Evolutionary conservation across 2,113 vertebrate genomes (phyloP).

Genomic region (Myotis yumanensis): DNA sequence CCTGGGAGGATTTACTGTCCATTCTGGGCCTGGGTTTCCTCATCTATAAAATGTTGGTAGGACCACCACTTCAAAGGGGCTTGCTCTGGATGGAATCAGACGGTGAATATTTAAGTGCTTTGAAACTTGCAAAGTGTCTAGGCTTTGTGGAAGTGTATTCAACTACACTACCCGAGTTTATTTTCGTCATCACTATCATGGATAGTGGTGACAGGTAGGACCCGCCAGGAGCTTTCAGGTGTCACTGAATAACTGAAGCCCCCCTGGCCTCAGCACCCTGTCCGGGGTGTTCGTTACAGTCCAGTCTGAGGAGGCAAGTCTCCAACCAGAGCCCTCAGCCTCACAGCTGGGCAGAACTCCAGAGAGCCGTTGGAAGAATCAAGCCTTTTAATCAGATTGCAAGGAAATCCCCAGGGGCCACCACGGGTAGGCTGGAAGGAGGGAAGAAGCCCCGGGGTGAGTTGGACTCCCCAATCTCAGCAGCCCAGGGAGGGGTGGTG

Average conservation of each 20-base stretch:
- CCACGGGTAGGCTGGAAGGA: background rate
- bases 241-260: background rate
- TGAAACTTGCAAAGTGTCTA: slow-evolving; percentile 10
- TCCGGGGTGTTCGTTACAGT: background rate
- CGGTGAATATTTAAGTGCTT: background rate
- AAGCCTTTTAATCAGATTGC: slow-evolving; percentile 21
- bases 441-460: background rate
- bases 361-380: slow-evolving; percentile 2
- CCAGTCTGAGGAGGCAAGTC: background rate
- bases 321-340: background rate
- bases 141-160: background rate
- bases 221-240: background rate
- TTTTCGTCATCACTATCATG: background rate
- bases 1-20: background rate
- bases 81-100: background rate
- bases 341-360: background rate
- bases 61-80: background rate
- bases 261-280: background rate
- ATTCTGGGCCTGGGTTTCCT: background rate
- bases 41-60: background rate
- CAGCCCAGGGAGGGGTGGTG: background rate
- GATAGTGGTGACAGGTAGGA: background rate
- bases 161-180: background rate
- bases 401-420: slow-evolving; percentile 48
- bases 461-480: background rate